Percentiles rank a stretch among this genome's conserved stretches.
These are phyloP conservation scores for Ophion ellenae DNA, from an alignment of 2,888 invertebrate species.

Conservation along the genomic window DNA sequence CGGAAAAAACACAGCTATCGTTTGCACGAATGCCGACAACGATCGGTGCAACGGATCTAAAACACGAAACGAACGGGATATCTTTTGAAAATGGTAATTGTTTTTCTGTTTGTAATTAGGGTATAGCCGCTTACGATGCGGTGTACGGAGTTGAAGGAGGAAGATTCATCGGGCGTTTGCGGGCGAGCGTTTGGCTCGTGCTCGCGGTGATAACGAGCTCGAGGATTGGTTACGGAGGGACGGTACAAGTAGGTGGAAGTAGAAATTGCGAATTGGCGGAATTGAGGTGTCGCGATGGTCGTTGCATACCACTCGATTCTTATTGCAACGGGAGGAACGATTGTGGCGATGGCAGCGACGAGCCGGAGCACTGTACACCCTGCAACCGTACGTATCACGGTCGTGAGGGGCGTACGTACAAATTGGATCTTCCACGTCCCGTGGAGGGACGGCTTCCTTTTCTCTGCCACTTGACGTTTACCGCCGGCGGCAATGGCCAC, in stretches of 20 bases:
- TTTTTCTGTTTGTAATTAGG: slow-evolving; percentile 26
- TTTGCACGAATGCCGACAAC: too few species aligned
- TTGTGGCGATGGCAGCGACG: slow-evolving; percentile 94
- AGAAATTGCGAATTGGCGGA: slow-evolving; percentile 90
- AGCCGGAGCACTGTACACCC: slow-evolving; percentile 91
- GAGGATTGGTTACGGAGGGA: slow-evolving; percentile 62
- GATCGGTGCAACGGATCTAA: too few species aligned
- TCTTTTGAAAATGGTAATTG: not conserved
- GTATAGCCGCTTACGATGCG: slow-evolving; percentile 61
- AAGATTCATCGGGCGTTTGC: slow-evolving; percentile 26
- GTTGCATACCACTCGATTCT: slow-evolving; percentile 92
- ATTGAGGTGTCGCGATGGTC: slow-evolving; percentile 89
- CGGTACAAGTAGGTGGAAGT: slow-evolving; percentile 13
- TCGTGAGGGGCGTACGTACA: slow-evolving; percentile 88
- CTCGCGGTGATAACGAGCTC: slow-evolving; percentile 64
- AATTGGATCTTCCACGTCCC: slow-evolving; percentile 90
- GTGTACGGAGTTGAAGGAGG: slow-evolving; percentile 51
- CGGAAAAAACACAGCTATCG: too few species aligned
- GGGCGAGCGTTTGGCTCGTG: slow-evolving; percentile 56
- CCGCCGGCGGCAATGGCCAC: slow-evolving; percentile 94
- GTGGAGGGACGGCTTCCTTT: slow-evolving; percentile 92
- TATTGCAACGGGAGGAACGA: slow-evolving; percentile 94
- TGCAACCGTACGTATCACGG: slow-evolving; percentile 97
- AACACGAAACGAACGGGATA: not conserved
- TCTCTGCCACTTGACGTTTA: slow-evolving; percentile 95